Base-by-base conservation (phyloP, 2,888 invertebrate species). In the Nemotelus pantherinus region DNA sequence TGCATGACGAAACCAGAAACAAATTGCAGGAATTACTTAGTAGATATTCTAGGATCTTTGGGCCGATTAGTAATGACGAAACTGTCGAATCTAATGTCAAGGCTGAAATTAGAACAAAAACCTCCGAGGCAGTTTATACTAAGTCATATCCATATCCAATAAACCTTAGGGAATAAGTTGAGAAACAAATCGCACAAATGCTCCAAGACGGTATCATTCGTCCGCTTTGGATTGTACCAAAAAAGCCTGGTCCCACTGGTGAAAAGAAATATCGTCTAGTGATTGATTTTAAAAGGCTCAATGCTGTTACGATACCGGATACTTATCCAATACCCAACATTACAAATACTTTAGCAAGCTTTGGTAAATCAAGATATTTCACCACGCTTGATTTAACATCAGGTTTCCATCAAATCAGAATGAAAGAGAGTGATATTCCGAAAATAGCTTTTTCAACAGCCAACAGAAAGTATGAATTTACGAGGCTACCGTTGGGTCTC, bases 21-120 rank as follows among this genome's bases (percentile, higher is more conserved):
- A 65, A 67, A 65, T 55, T 55, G 1, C 60, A 79, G 41, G 44
- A 55, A 5, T 64, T 80, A 4, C n/a, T 80, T 5, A 47, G 60
- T 2, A 68, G 78, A 64, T 65, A 78, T 48, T 39, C 10, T 45
- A 58, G 50, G 2, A 6, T 78, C 2, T 79, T 79, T 57, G 77
- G 70, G 2, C 75, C 79, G 9, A 55, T 80, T 5, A 65, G 50
- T 7, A 64, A 76, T 9, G 76, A 55, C 5, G 77, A 71, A 53
- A 45, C 63, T 0, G 74, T 79, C n/a, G 77, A 77, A n/a, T 79
- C 80, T 0, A 50, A 10, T 2, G 76, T 80, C 9, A 72, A 72
- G 3, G 78, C 76, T 0, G 80, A 81, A 74, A 81, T 81, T 5
- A 72, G 45, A 64, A 81, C 79, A 2, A 72, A 58, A 0, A 80